Conservation (phyloP, 2,113 vertebrate genomes). For the Mastomys coucha region DNA sequence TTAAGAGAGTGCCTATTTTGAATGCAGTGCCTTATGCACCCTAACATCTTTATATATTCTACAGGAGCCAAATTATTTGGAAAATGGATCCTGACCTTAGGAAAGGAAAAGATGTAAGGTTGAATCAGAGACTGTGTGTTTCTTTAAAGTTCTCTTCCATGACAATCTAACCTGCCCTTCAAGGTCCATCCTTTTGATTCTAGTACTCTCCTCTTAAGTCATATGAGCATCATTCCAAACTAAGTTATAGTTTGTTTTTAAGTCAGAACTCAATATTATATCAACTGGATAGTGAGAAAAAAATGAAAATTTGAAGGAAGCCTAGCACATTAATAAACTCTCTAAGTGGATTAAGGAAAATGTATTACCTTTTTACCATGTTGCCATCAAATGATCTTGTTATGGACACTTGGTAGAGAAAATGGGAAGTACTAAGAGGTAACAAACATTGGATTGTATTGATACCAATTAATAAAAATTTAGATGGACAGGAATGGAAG, state of each 20-base stretch:
- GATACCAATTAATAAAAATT: slow-evolving; percentile 27
- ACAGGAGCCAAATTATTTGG: slow-evolving; percentile 43
- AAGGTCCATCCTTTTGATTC: background rate
- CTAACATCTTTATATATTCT: slow-evolving; percentile 64
- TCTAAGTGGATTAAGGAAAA: slow-evolving; percentile 6
- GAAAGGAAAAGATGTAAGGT: slow-evolving; percentile 30
- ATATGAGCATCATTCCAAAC: background rate
- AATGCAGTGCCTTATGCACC: slow-evolving; percentile 49
- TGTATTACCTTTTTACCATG: background rate
- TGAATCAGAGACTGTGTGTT: slow-evolving; percentile 7
- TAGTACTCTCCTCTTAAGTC: background rate
- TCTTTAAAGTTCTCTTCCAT: background rate
- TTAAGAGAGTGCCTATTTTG: slow-evolving; percentile 69
- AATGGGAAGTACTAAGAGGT: background rate
- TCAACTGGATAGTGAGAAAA: slow-evolving; percentile 11
- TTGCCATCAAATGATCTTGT: background rate
- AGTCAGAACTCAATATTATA: background rate
- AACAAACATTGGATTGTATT: background rate
- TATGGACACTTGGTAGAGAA: background rate
- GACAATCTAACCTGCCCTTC: background rate
- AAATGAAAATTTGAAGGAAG: background rate
- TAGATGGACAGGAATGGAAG: background rate
- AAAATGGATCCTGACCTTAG: slow-evolving; percentile 44
- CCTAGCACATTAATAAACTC: background rate
- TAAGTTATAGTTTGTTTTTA: slow-evolving; percentile 32